Conservation (phyloP, 2,888 invertebrate genomes). For the Iselma pallidipennis region DNA sequence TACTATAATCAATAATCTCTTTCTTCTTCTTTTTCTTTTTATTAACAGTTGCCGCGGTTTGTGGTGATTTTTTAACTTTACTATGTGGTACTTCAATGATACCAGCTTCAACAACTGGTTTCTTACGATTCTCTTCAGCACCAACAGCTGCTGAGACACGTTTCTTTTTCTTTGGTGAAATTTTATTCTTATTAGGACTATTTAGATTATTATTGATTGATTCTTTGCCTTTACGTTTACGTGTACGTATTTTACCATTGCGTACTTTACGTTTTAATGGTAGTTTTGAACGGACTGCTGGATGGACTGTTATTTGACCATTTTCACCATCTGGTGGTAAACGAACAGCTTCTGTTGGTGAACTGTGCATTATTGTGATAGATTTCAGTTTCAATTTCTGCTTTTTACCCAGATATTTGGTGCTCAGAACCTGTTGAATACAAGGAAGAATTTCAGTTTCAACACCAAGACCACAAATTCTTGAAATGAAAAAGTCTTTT, state of each 20-base stretch:
- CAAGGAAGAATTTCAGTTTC: not conserved
- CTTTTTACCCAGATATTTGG: conserved; percentile 78
- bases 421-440: conserved; percentile 72
- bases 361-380: conserved; percentile 87
- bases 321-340: conserved; percentile 73
- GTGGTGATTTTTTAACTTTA: conserved; percentile 54
- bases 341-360: conserved; percentile 85
- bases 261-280: conserved; percentile 84
- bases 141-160: conserved; percentile 55
- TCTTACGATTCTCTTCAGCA: conserved; percentile 62
- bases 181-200: conserved; percentile 49
- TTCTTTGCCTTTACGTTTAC: conserved; percentile 50
- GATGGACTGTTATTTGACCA: conserved; percentile 77
- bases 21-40: conserved; percentile 67
- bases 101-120: conserved; percentile 49
- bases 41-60: conserved; percentile 37
- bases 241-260: conserved; percentile 62
- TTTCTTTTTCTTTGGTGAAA: conserved; percentile 55
- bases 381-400: conserved; percentile 82
- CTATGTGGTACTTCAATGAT: conserved; percentile 52
- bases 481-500: no score
- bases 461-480: no score
- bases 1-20: conserved; percentile 81
- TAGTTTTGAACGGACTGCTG: conserved; percentile 82
- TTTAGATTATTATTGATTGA: conserved; percentile 47